These are phyloP conservation scores for Chromobotia macracanthus DNA, from an alignment of 2,797 vertebrate species.

Conservation along the genomic window DNA sequence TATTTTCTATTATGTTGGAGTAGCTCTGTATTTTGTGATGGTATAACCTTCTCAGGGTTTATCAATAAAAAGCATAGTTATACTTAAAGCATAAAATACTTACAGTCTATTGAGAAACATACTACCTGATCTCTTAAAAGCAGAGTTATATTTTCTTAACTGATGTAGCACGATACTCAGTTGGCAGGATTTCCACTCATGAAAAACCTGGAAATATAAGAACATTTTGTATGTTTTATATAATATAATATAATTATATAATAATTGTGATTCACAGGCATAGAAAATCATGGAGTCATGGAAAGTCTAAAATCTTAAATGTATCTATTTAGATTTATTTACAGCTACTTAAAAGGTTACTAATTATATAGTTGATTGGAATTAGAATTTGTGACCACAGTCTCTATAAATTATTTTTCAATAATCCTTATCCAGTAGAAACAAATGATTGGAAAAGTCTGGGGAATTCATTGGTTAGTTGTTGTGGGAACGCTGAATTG, in stretches of 20 bases:
- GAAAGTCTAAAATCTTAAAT: too few relatives aligned
- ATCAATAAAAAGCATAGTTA: constrained; percentile 26
- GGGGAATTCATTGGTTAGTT: background rate
- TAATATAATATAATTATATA: too few relatives aligned
- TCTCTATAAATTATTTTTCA: background rate
- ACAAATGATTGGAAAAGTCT: background rate
- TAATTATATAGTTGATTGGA: too few relatives aligned
- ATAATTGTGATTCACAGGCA: background rate
- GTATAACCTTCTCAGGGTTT: background rate
- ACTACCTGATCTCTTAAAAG: background rate
- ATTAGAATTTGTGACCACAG: too few relatives aligned
- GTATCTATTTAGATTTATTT: too few relatives aligned
- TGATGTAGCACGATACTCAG: background rate
- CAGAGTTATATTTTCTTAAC: background rate
- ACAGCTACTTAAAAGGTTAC: too few relatives aligned
- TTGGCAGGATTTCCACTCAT: background rate
- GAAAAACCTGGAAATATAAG: too few relatives aligned
- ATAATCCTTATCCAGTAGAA: background rate
- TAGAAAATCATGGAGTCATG: background rate
- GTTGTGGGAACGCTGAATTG: background rate
- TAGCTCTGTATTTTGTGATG: background rate
- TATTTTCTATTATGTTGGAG: background rate
- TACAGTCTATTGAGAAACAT: background rate
- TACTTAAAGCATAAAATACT: background rate
- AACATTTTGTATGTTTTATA: too few relatives aligned